Evolutionary conservation across 2,113 vertebrate genomes (phyloP).

Genomic region (Rhodinocichla rosea): DNA sequence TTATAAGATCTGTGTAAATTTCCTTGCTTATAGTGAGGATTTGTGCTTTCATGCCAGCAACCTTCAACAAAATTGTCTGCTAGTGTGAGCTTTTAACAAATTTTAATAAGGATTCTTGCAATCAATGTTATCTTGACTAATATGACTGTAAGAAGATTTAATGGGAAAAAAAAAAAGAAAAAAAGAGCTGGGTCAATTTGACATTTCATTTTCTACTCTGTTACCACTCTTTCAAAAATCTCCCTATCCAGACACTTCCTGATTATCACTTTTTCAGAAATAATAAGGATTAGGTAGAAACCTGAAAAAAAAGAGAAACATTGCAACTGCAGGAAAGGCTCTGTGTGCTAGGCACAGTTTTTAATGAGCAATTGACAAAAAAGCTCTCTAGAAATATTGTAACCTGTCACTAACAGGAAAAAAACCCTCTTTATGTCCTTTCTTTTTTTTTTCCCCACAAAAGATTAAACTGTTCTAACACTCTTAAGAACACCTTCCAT

Average conservation of each 20-base stretch:
- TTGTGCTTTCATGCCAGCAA: not conserved
- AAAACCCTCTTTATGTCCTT: not conserved
- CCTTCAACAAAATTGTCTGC: not conserved
- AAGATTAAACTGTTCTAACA: not conserved
- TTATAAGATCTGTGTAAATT: not conserved
- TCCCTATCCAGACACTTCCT: not conserved
- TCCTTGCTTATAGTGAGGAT: not conserved
- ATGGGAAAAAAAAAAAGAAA: not conserved
- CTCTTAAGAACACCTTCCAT: not conserved
- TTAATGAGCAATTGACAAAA: not conserved
- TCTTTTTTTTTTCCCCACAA: not conserved
- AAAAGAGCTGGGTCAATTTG: not conserved
- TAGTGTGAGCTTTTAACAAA: not conserved
- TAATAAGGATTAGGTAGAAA: not conserved
- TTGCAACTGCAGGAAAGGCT: not conserved
- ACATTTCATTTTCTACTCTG: not conserved
- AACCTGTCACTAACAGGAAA: not conserved
- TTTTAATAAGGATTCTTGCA: not conserved
- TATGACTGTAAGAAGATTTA: not conserved
- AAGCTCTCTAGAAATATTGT: not conserved
- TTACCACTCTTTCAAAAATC: not conserved
- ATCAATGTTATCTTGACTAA: not conserved
- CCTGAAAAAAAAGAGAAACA: not conserved
- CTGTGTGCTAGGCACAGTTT: not conserved
- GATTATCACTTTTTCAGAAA: not conserved